Evolutionary conservation across 1,140 invertebrate genomes (phyloP).

Genomic region (Diplogasteroides magnus): DNA sequence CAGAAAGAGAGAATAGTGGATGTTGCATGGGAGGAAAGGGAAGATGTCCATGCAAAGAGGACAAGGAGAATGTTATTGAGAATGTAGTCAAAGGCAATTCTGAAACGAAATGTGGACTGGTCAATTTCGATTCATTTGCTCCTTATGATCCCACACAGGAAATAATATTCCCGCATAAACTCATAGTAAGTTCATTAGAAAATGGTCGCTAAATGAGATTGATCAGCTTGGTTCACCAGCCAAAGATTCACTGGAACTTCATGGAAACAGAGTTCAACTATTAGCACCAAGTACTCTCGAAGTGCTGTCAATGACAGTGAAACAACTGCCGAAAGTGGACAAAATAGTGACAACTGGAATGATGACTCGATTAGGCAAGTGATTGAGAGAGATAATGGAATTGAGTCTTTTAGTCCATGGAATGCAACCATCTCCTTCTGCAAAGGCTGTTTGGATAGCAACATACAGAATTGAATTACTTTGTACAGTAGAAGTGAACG

Average conservation of each 20-base stretch:
- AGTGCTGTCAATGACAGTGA: neutral
- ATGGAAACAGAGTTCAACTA: too few species aligned
- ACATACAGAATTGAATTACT: too few species aligned
- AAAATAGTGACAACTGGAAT: neutral
- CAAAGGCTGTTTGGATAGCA: too few species aligned
- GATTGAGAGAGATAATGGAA: neutral
- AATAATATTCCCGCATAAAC: neutral
- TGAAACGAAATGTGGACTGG: neutral
- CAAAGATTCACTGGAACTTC: neutral
- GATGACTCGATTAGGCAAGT: neutral
- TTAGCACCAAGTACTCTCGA: too few species aligned
- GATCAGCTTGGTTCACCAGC: neutral
- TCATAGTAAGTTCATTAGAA: neutral
- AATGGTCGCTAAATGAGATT: neutral
- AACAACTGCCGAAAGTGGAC: neutral
- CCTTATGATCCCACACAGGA: neutral
- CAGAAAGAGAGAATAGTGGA: slow-evolving; percentile 2
- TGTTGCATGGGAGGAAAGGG: neutral
- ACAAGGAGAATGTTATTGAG: neutral
- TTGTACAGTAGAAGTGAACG: too few species aligned
- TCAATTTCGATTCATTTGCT: neutral
- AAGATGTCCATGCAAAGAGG: neutral
- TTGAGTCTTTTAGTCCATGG: too few species aligned
- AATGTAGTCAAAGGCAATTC: neutral
- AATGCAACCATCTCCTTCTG: too few species aligned